Base-by-base conservation (phyloP, 2,888 invertebrate genomes). In the Adelognathus sp. region DNA sequence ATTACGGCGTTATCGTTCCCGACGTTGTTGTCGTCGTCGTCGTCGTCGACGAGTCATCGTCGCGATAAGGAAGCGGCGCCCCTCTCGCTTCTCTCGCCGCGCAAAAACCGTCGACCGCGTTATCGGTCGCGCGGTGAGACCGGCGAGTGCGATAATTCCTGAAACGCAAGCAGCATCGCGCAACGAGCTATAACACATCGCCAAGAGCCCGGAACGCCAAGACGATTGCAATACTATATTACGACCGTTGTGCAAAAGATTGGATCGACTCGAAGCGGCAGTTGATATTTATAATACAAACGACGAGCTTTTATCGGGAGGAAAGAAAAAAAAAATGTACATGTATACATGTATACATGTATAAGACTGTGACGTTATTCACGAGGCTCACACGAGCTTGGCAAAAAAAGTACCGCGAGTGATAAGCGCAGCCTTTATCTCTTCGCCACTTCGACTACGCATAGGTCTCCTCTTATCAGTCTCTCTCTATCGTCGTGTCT, bases 21-120 rank as follows among this genome's bases (percentile, higher is more conserved):
- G 39, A 50, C 50, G 61, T 14, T 46, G 63, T 44, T 41, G 72
- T 71, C 73, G 80, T 67, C 69, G 64, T 60, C 66, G 76, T 31
- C 63, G 56, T 54, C 82, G 81, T 66, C 75, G 74, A 64, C 72
- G 80, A 69, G 73, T 83, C 76, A 70, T 50, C 33, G 72, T n/a
- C n/a, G 61, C 64, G 81, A 73, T 77, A 81, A 76, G 81, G 67
- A n/a, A n/a, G n/a, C n/a, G n/a, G n/a, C n/a, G n/a, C n/a, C n/a
- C n/a, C n/a, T n/a, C n/a, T n/a, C n/a, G n/a, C n/a, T n/a, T n/a
- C n/a, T 72, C 41, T 67, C 78, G 39, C 18, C 46, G n/a, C 67
- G 60, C 44, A 29, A 9, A 52, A 54, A 67, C n/a, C 31, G 69
- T 46, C 64, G 16, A 33, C 18, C 21, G 39, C 52, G 41, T 63